A percentile compares a stretch with the other conserved stretches of the same genome.
phyloP scores from a whole-genome alignment of 2,797 vertebrate species.

The Scolopax rusticola region DNA sequence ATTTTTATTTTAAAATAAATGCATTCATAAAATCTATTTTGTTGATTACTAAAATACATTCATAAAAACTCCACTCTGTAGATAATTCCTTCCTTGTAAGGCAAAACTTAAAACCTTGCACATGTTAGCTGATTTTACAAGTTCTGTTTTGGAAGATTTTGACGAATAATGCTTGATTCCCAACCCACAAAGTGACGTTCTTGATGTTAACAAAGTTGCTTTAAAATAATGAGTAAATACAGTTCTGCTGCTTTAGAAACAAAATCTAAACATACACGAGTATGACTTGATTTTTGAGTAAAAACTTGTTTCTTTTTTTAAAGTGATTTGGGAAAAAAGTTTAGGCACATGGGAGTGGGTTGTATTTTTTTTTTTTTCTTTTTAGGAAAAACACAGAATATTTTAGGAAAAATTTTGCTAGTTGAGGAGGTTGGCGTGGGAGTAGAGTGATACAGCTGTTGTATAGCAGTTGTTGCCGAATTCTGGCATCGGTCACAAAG shows the following conservation, averaged over 20 bases:
- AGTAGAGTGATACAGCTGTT: background rate
- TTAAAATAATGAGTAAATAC: background rate
- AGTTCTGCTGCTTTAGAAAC: background rate
- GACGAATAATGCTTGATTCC: background rate
- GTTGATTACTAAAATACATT: background rate
- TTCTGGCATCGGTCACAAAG: accelerated
- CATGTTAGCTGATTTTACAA: background rate
- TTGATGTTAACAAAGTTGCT: slow-evolving; percentile 36
- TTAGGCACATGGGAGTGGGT: accelerated
- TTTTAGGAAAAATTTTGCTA: background rate
- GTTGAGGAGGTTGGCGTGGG: background rate
- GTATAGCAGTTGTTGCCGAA: accelerated
- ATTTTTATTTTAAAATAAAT: background rate
- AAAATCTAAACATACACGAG: background rate
- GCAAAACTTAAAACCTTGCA: background rate
- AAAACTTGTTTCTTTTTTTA: background rate
- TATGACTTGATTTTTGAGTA: background rate
- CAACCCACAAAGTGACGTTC: background rate
- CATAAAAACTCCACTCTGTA: background rate
- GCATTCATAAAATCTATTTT: background rate
- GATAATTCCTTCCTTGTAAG: background rate
- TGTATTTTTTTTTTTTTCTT: background rate
- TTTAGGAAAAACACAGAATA: background rate
- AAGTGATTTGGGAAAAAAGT: background rate
- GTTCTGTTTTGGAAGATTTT: background rate